Conservation (phyloP, 2,888 invertebrate species). For the Cremastinae sp. region DNA sequence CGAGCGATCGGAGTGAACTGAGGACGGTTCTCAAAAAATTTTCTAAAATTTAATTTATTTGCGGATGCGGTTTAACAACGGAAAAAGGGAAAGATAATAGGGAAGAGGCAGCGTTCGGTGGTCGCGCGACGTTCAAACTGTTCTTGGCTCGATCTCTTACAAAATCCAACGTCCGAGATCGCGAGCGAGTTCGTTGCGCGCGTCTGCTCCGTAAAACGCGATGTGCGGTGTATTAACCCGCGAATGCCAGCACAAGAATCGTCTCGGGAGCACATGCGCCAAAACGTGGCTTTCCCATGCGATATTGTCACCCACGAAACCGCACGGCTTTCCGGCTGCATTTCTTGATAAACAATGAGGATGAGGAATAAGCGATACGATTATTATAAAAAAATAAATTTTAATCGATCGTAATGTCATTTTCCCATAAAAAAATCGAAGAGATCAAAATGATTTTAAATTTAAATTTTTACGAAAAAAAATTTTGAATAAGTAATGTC, state of each 20-base stretch:
- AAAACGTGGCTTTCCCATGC: conserved; percentile 32
- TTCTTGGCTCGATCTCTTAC: conserved; percentile 38
- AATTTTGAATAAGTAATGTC: too few relatives aligned
- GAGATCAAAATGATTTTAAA: too few relatives aligned
- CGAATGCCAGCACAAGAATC: conserved; percentile 33
- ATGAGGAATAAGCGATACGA: not conserved
- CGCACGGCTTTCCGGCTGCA: not conserved
- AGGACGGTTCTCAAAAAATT: not conserved
- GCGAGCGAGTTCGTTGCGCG: conserved; percentile 50
- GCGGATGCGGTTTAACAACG: conserved; percentile 19
- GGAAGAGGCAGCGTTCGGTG: conserved; percentile 43
- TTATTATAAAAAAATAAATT: too few relatives aligned
- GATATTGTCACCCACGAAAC: not conserved
- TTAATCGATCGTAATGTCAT: too few relatives aligned
- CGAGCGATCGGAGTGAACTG: not conserved
- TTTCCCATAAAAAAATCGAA: too few relatives aligned
- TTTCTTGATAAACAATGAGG: too few relatives aligned
- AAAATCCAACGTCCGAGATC: conserved; percentile 48
- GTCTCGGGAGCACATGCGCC: conserved; percentile 57
- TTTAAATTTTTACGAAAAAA: too few relatives aligned
- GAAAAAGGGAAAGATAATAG: not conserved
- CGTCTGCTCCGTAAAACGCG: conserved; percentile 43
- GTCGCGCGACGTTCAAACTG: conserved; percentile 59
- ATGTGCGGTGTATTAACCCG: conserved; percentile 15
- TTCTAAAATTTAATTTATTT: not conserved